phyloP scores from a whole-genome alignment of 2,797 vertebrate species.

The Luscinia megarhynchos region DNA sequence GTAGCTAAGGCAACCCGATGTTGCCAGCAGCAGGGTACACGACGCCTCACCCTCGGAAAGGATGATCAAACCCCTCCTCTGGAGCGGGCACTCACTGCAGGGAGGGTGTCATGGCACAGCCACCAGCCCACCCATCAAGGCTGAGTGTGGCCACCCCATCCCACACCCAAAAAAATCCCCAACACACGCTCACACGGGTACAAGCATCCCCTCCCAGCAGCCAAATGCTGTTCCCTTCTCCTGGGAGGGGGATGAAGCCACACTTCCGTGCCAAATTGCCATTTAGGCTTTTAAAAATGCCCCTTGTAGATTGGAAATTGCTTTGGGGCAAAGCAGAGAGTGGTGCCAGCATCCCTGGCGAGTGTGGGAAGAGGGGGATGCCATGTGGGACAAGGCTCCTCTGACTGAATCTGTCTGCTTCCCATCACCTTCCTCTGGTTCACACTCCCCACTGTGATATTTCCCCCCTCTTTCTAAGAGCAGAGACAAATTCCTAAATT shows the following conservation, averaged over 20 bases:
- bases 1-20: constrained; percentile 36
- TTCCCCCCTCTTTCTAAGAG: not conserved
- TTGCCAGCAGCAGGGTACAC: not conserved
- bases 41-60: not conserved
- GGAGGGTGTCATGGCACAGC: not conserved
- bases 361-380: fast-evolving
- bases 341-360: not conserved
- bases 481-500: not conserved
- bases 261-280: not conserved
- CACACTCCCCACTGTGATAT: not conserved
- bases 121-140: not conserved
- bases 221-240: not conserved
- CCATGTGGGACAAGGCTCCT: not conserved
- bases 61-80: not conserved
- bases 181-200: too few relatives aligned
- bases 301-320: not conserved
- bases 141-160: not conserved
- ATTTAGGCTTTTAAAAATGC: not conserved
- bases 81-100: not conserved
- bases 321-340: not conserved
- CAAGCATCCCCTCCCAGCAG: fast-evolving
- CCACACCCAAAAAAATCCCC: not conserved
- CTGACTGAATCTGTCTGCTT: not conserved
- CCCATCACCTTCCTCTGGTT: not conserved
- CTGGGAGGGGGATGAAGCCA: not conserved